Base-by-base conservation (phyloP, 2,888 invertebrate species). In the Tineola bisselliella region DNA sequence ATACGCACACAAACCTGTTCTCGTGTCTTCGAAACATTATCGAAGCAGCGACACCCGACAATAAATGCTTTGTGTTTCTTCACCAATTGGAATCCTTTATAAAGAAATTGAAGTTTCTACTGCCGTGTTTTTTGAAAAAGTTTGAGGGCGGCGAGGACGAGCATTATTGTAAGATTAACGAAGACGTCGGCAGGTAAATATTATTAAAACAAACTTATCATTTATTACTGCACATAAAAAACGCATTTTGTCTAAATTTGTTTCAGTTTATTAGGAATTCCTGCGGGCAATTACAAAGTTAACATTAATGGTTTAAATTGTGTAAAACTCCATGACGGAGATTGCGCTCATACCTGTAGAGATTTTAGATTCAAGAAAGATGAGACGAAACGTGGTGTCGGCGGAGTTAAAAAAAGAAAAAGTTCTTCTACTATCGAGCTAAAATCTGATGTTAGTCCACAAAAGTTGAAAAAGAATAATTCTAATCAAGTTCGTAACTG, bases 1-100 rank as follows among this genome's bases (percentile, higher is more conserved):
- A 75, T 60, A 71, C 77, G 1, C 84, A 87, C 69, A 75, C 79
- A 18, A 79, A 81, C 63, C 68, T 87, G 59, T 87, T 83, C 68
- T 79, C 82, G 65, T 87, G 84, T 62, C 70, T 87, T 4, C 66
- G 81, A 54, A 78, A 81, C 0, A 81, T 84, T 17, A 77, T 80
- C 62, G 73, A 31, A 44, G 76, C 54, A 77, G 77, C 5, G 69
- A 79, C 25, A 0, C 76, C 77, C 15, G 74, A 68, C 17, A 74
- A 81, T 61, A 70, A 74, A 60, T 75, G 79, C 0, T 76, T 77
- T 61, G 79, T 81, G 56, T 79, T 87, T 64, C 70, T 86, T 17
- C 78, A 84, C 62, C 86, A 86, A 63, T 63, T 87, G 60, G 79
- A 84, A 62, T 75, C 79, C 38, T 66, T 87, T 11, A 74, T 84